phyloP scores from a whole-genome alignment of 1,140 invertebrate genomes.

The Drosophila lacteicornis region DNA sequence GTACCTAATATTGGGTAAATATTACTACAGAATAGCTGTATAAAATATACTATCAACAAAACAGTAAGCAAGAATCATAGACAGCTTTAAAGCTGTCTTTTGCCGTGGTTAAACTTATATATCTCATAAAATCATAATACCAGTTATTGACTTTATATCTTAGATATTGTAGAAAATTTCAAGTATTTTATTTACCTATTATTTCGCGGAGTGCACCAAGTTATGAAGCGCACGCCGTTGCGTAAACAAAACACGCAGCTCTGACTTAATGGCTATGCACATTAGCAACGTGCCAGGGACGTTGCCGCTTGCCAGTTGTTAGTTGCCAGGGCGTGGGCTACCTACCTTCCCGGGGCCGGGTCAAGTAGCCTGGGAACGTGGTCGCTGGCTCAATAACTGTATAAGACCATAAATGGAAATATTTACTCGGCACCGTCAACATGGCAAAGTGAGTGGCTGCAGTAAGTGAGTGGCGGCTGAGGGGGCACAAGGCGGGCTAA shows the following conservation, averaged over 20 bases:
- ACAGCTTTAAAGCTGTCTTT: no score
- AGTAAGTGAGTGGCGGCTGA: constrained; percentile 6
- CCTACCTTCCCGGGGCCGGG: constrained; percentile 16
- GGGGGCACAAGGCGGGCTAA: constrained; percentile 1
- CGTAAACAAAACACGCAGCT: constrained; percentile 81
- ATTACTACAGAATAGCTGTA: no score
- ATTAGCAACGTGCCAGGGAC: constrained; percentile 76
- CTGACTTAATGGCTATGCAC: constrained; percentile 79
- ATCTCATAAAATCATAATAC: no score
- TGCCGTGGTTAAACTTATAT: no score
- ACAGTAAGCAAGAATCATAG: background rate
- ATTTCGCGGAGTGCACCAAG: constrained; percentile 5
- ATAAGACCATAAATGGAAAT: constrained; percentile 76
- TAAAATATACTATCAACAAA: background rate
- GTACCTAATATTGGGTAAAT: background rate
- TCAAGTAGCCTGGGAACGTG: constrained; percentile 62
- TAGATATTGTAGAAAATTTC: background rate
- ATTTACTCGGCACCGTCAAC: constrained; percentile 70
- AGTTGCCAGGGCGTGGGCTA: constrained; percentile 7
- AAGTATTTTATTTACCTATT: background rate
- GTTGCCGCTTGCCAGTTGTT: constrained; percentile 28
- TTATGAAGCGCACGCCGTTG: constrained; percentile 59
- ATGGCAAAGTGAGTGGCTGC: constrained; percentile 36
- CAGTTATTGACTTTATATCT: background rate
- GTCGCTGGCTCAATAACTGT: constrained; percentile 74